phyloP scores from a whole-genome alignment of 1,140 invertebrate genomes.

The Cataglyphis hispanica region DNA sequence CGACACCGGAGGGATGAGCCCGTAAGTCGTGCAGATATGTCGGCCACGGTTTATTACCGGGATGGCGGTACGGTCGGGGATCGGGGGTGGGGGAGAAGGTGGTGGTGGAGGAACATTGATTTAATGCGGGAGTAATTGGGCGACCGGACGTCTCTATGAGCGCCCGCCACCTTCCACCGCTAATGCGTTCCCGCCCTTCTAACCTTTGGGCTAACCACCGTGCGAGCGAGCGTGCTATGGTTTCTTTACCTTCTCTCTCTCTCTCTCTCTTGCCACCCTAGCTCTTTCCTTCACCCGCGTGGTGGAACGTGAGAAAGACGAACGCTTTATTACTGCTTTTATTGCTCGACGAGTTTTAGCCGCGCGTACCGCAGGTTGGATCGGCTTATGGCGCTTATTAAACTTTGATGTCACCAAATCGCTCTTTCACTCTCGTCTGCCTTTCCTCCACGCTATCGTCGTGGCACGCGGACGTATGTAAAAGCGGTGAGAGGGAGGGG shows the following conservation, averaged over 20 bases:
- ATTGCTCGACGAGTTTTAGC: constrained; percentile 79
- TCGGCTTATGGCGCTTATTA: constrained; percentile 78
- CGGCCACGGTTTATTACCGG: constrained; percentile 84
- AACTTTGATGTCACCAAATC: constrained; percentile 77
- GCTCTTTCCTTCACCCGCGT: constrained; percentile 35
- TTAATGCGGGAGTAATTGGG: constrained; percentile 86
- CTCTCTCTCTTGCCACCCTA: constrained; percentile 7
- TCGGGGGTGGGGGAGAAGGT: constrained; percentile 78
- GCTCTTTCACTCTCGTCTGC: constrained; percentile 41
- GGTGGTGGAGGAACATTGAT: constrained; percentile 85
- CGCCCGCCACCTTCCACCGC: constrained; percentile 79
- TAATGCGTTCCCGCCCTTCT: constrained; percentile 78
- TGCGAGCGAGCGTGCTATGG: constrained; percentile 52
- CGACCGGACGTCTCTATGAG: constrained; percentile 84
- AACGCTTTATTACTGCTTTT: constrained; percentile 83
- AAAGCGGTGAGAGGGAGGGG: background rate
- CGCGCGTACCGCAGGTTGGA: constrained; percentile 69
- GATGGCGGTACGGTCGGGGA: constrained; percentile 71
- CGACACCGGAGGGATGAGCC: constrained; percentile 67
- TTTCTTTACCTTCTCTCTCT: background rate
- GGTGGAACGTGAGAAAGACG: constrained; percentile 71
- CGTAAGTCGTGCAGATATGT: constrained; percentile 82
- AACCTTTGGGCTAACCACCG: constrained; percentile 75
- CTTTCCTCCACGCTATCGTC: background rate
- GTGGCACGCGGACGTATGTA: constrained; percentile 45